Base-by-base conservation (phyloP, 2,113 vertebrate genomes). In the Pseudopipra pipra region DNA sequence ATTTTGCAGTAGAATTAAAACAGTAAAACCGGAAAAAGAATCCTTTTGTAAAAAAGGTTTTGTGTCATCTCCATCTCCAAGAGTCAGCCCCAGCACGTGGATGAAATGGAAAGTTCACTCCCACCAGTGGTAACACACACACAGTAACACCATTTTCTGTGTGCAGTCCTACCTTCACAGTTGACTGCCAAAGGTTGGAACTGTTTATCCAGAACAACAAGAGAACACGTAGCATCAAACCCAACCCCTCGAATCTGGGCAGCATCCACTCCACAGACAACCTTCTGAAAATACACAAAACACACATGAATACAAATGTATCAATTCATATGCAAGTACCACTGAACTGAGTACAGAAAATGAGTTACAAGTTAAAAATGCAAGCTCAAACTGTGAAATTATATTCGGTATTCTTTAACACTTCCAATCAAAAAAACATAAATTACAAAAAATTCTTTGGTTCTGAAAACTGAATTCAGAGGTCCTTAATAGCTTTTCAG, bases 151-250 rank as follows among this genome's bases (percentile, higher is more conserved):
- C 55, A 31, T 0, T 3, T 71, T 72, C 14, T 71, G 52, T 66
- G 59, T 74, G 66, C 5, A n/a, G 52, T 52, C 90, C 62, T 96
- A 99, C 99, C 99, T 94, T 98, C 98, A 76, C 52, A 80, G 95
- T 98, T 98, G 51, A 99, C 99, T 33, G 99, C 96, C 83, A 99
- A 97, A 68, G 99, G 98, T 41, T 87, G 98, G 92, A 99, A 99
- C 39, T 97, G 84, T 80, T 98, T 97, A 94, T 99, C 99, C 97
- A 99, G 94, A 91, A 98, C 99, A 89, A 99, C 99, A 31, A 99
- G 97, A 49, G 99, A 99, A 92, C 99, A 99, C 0, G 99, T 99
- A 80, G 98, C 99, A 96, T 99, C 99, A 94, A 99, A 99, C 6
- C 99, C 99, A 39, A 99, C 82, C 21, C 99, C 99, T 97, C 98